Conservation (phyloP, 2,797 vertebrate species). For the Octomys mimax region DNA sequence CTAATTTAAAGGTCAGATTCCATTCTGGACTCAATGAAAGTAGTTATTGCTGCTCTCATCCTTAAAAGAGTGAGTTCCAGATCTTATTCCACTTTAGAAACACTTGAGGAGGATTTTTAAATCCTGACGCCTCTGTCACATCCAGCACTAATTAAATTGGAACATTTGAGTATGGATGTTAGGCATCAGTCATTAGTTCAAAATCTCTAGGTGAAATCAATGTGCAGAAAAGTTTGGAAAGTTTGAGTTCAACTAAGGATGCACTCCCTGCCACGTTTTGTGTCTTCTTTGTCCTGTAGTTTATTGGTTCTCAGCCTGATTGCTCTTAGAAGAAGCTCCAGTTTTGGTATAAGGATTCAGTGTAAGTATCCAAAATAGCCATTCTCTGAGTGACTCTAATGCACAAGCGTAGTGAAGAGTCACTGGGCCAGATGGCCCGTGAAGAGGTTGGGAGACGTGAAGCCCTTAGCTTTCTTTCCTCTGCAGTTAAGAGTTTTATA, state of each 20-base stretch:
- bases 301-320: background rate
- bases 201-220: background rate
- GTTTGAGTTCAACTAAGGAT: background rate
- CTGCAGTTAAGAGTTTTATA: background rate
- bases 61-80: constrained; percentile 45
- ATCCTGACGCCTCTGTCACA: background rate
- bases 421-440: background rate
- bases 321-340: background rate
- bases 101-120: background rate
- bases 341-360: background rate
- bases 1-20: constrained; percentile 35
- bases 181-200: constrained; percentile 18
- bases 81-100: constrained; percentile 39
- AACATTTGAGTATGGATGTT: background rate
- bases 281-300: background rate
- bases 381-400: background rate
- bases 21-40: constrained; percentile 26
- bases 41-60: constrained; percentile 13
- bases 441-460: background rate
- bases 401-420: background rate
- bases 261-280: background rate
- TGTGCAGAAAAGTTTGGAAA: background rate
- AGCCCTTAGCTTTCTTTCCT: background rate
- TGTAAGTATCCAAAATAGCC: background rate
- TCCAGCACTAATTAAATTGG: background rate